Percentiles rank a stretch among this genome's conserved stretches.
phyloP scores from a whole-genome alignment of 2,797 vertebrate genomes.

The Trachops cirrhosus region DNA sequence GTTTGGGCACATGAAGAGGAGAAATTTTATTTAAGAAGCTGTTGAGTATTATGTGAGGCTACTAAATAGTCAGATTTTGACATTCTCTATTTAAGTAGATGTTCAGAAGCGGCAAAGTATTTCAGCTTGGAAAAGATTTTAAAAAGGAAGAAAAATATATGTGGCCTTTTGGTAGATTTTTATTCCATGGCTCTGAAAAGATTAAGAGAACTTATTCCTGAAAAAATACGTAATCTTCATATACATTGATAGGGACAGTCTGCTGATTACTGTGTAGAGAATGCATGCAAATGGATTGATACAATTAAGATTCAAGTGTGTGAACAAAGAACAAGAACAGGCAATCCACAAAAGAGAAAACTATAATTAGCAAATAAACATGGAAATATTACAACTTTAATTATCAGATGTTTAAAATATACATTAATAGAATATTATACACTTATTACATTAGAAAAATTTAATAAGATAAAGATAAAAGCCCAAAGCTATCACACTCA shows the following conservation, averaged over 20 bases:
- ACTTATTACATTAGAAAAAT: conserved; percentile 12
- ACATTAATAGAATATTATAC: background rate
- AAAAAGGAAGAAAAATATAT: background rate
- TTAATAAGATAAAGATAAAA: background rate
- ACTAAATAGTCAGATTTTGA: background rate
- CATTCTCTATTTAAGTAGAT: conserved; percentile 11
- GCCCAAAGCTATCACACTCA: background rate
- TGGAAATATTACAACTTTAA: background rate
- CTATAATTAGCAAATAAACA: background rate
- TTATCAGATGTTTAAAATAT: background rate
- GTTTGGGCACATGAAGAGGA: background rate
- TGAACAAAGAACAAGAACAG: background rate
- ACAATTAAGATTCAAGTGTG: background rate
- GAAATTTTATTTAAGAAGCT: conserved; percentile 17
- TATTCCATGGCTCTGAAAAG: background rate
- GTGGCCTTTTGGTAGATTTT: background rate
- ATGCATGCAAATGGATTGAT: background rate
- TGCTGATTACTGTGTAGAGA: background rate
- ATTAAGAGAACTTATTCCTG: background rate
- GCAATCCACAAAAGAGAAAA: background rate
- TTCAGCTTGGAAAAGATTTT: background rate
- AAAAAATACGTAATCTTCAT: background rate
- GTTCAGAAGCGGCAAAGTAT: conserved; percentile 18
- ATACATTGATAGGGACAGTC: background rate
- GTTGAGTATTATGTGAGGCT: background rate